Evolutionary conservation across 1,140 invertebrate species (phyloP).

Genomic region (Achatina immaculata): DNA sequence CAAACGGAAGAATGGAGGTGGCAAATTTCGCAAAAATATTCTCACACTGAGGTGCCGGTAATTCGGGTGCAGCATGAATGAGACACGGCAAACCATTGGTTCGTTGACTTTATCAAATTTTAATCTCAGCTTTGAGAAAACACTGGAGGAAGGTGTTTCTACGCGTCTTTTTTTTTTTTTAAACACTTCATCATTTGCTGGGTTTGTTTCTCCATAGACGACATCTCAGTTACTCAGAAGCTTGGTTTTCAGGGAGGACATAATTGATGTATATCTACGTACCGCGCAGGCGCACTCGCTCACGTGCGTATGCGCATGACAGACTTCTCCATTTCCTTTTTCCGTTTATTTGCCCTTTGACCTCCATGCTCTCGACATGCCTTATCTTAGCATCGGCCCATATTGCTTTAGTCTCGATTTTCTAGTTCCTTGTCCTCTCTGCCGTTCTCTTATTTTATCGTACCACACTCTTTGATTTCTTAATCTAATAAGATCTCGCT

Average conservation of each 20-base stretch:
- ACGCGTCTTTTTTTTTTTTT: no score
- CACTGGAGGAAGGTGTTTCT: not conserved
- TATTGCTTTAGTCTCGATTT: not conserved
- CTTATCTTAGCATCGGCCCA: not conserved
- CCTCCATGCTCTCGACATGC: not conserved
- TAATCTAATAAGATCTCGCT: no score
- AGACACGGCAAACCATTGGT: not conserved
- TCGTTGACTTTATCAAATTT: not conserved
- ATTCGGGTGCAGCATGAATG: not conserved
- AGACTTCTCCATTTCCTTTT: not conserved
- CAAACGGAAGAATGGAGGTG: not conserved
- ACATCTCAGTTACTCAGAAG: not conserved
- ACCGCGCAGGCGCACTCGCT: not conserved
- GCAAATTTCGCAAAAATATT: no score
- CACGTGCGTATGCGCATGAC: not conserved
- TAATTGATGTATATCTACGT: not conserved
- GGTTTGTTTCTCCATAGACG: not conserved
- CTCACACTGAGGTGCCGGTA: not conserved
- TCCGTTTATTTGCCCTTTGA: not conserved
- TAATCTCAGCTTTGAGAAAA: not conserved
- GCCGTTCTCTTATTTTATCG: not conserved
- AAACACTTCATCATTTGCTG: not conserved
- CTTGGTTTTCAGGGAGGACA: no score
- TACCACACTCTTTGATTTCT: not conserved
- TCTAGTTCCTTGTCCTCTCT: not conserved